Conservation (phyloP, 2,113 vertebrate species). For the Hemibagrus wyckioides region DNA sequence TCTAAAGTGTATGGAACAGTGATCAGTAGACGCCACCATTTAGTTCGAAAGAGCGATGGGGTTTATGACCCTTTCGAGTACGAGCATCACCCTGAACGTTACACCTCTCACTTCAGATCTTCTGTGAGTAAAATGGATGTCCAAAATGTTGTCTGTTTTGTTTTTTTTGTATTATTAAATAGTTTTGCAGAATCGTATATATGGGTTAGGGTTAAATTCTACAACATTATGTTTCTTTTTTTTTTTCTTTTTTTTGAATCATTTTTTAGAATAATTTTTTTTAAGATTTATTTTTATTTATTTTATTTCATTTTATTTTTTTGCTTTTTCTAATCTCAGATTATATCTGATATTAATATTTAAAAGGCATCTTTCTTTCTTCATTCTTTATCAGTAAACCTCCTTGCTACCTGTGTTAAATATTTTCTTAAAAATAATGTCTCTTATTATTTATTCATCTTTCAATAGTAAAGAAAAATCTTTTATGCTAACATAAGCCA, state of each 20-base stretch:
- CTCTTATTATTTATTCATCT: background rate
- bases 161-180: background rate
- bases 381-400: background rate
- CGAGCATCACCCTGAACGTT: slow-evolving; percentile 87
- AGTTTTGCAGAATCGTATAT: background rate
- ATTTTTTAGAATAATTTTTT: no score
- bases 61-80: slow-evolving; percentile 89
- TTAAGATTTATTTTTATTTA: no score
- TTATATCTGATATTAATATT: background rate
- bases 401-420: background rate
- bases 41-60: slow-evolving; percentile 89
- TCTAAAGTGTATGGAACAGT: slow-evolving; percentile 93
- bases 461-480: background rate
- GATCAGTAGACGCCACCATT: slow-evolving; percentile 94
- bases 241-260: background rate
- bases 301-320: no score
- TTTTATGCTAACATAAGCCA: background rate
- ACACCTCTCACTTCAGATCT: slow-evolving; percentile 88
- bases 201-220: background rate
- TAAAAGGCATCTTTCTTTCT: background rate
- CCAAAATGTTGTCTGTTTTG: background rate
- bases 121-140: slow-evolving; percentile 76
- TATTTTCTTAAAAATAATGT: background rate
- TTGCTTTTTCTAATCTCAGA: no score
- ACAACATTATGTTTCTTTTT: background rate